Conservation (phyloP, 2,797 vertebrate species). For the Liparis tanakae region DNA sequence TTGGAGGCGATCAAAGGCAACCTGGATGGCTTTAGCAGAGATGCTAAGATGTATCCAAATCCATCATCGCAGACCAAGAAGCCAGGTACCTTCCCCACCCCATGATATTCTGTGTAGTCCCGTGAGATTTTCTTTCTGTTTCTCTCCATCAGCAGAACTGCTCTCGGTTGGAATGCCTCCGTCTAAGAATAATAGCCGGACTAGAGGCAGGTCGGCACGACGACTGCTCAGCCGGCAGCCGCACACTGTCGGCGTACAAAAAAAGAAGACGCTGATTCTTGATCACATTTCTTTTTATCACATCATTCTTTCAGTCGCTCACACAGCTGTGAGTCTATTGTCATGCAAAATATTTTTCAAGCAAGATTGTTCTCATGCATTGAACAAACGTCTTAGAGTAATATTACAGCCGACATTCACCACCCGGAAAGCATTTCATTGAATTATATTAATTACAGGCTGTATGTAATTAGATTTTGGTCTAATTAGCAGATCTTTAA, state of each 20-base stretch:
- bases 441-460: constrained; percentile 5
- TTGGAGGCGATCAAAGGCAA: constrained; percentile 99
- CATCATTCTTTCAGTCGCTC: constrained; percentile 2
- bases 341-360: background rate
- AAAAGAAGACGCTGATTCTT: constrained; percentile 6
- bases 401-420: background rate
- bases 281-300: constrained; percentile 25
- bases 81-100: constrained; percentile 84
- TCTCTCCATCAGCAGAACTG: constrained; percentile 20
- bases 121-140: constrained; percentile 1
- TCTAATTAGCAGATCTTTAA: constrained; percentile 13
- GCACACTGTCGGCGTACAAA: background rate
- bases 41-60: constrained; percentile 97
- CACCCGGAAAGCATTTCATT: background rate
- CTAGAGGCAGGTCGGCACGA: constrained; percentile 34
- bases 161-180: constrained; percentile 17
- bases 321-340: constrained; percentile 4
- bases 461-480: background rate
- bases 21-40: constrained; percentile 98
- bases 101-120: background rate
- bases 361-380: constrained; percentile 18
- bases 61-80: constrained; percentile 93
- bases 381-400: constrained; percentile 15
- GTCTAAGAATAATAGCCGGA: constrained; percentile 26
- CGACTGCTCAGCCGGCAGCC: constrained; percentile 25